Evolutionary conservation across 2,113 vertebrate species (phyloP), one percentile per base, ranked within the genome.

Genomic region (Dipodomys merriami): DNA sequence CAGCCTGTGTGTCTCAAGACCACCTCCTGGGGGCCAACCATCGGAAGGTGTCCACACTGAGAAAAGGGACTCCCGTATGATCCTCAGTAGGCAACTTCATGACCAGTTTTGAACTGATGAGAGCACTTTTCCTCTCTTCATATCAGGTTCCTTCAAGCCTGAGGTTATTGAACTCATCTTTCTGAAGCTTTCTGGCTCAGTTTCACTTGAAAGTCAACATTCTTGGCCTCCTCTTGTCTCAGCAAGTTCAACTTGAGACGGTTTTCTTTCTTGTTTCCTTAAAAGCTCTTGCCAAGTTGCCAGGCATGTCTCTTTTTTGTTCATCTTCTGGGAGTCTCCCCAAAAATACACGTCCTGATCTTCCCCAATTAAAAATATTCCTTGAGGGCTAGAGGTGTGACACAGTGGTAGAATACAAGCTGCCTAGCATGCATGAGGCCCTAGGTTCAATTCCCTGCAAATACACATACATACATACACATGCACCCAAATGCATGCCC

Each of bases 121-220:
- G 44, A 84, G 82, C 80, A 68, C 6, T 18, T 80, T 79, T 88
- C 12, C 12, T 94, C 18, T 88, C 68, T 90, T 91, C 12, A 11
- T 44, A 81, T 89, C 81, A 82, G 65, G 72, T 86, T 91, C n/a
- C 33, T 95, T 78, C 33, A 71, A 92, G 39, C 57, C 68, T n/a
- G 23, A 62, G 79, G 93, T 95, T 95, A 85, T 85, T 96, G 86
- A 78, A 77, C 94, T 96, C 71, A n/a, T 39, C 85, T 94, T 95
- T 96, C 53, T 90, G 44, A 95, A 83, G 35, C 57, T 86, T 91
- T 88, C 79, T 97, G 78, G 91, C 93, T 88, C 88, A 81, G 46
- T 88, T 93, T 96, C 91, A 85, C 93, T 95, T 85, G 85, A 88
- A 79, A 86, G 88, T 86, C 90, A 72, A 67, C 87, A 82, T 94